Base-by-base conservation (phyloP, 2,113 vertebrate species). In the Elachura formosa region DNA sequence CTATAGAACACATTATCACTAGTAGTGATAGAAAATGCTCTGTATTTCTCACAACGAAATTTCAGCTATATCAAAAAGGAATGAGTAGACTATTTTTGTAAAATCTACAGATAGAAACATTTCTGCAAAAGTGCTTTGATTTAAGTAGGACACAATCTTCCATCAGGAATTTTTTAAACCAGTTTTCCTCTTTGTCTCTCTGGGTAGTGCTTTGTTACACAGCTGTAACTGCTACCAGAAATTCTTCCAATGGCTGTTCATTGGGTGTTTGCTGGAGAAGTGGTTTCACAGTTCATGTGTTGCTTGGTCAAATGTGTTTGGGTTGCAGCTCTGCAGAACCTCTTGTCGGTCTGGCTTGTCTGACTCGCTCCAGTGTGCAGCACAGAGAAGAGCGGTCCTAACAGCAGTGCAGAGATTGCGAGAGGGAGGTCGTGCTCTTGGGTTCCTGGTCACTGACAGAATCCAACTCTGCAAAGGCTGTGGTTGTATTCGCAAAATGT, bases 61-160 rank as follows among this genome's bases (percentile, higher is more conserved):
- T 94, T 88, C 92, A 86, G 24, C 75, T 90, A 23, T 46, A 94
- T 58, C 0, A 7, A 67, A 94, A 90, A 93, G 29, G 68, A 95
- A 86, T 28, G 51, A 71, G 59, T 33, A 71, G 79, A 83, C 72
- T 96, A 94, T 95, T 96, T 95, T 90, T 92, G 72, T 90, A 80
- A 93, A 96, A 52, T 58, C 88, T 93, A 77, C 79, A 90, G 90
- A 88, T 71, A 87, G 90, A 93, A 93, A 81, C 24, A 74, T 80
- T 86, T 40, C 55, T 77, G 82, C 38, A 84, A 56, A 94, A 95
- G 11, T 66, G 21, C 63, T 96, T 95, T 96, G 92, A 91, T 96
- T 95, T 93, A 96, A 96, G 63, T 93, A 96, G 92, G 90, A 66
- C 85, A 93, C 40, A 85, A 66, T 77, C 69, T 90, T 96, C 78